Base-by-base conservation (phyloP, 1,140 invertebrate genomes). In the Drosophila gunungcola region DNA sequence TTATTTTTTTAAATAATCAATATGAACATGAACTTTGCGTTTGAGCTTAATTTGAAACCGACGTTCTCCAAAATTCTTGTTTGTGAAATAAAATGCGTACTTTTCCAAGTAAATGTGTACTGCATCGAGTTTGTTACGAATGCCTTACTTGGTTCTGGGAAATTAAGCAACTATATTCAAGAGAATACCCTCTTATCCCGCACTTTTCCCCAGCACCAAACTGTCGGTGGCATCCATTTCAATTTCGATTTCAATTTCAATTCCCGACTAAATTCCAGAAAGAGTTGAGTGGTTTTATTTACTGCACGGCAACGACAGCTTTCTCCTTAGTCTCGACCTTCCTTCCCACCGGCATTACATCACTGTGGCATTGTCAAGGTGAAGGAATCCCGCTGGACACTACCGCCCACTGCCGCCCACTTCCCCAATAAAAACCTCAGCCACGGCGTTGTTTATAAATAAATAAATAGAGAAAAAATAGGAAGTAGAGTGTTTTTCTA, bases 331-430 rank as follows among this genome's bases (percentile, higher is more conserved):
- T 7, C 9, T 38, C 16, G 16, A 25, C 16, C 29, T 34, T 43
- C 9, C 29, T 10, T 10, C 16, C 21, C n/a, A 41, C 10, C 39
- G 38, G 9, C 7, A 54, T 45, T 65, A 34, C 62, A 65, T 46
- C 42, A 36, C 32, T 39, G 63, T 62, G 56, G 56, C 63, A 62
- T 41, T 62, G 58, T 62, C 63, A 67, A 67, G 63, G 63, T 67
- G 58, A 67, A 63, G 63, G 63, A 13, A 38, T 51, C 46, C 13
- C 13, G 51, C 10, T 36, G 27, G 13, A 57, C 34, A 38, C 54
- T 13, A 16, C 54, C 13, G 27, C 32, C 57, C 25, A 38, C 56
- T 25, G 9, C 39, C 16, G 1, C 13, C 39, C 16, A 21, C 13
- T 29, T 21, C 45, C 21, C 21, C 48, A 25, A 34, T 34, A n/a